These are phyloP conservation scores for Dinothrombium tinctorium DNA, from an alignment of 1,140 invertebrate genomes.

Conservation along the genomic window DNA sequence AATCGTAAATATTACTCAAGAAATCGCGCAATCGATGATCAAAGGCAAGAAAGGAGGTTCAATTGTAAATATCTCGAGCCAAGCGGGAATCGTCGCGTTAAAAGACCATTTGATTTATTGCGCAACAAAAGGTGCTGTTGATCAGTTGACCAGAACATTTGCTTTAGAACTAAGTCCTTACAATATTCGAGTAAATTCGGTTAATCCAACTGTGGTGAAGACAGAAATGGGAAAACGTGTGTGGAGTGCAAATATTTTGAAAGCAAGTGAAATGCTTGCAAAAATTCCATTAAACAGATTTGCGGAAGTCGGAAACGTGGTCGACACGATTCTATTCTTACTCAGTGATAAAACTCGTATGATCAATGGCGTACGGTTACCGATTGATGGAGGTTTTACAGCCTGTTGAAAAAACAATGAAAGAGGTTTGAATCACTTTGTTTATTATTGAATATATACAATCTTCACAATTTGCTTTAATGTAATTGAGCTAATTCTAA, in stretches of 20 bases:
- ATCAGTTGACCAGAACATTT: constrained; percentile 37
- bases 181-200: constrained; percentile 55
- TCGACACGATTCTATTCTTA: constrained; percentile 50
- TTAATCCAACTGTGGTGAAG: constrained; percentile 72
- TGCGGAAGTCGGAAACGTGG: constrained; percentile 56
- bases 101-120: constrained; percentile 49
- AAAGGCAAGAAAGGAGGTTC: constrained; percentile 34
- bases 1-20: constrained; percentile 54
- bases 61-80: constrained; percentile 74
- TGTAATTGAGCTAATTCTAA: no score
- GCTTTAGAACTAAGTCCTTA: constrained; percentile 58
- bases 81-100: constrained; percentile 37
- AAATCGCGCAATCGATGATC: constrained; percentile 43
- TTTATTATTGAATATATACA: no score
- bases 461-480: no score
- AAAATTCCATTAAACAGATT: constrained; percentile 50
- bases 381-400: constrained; percentile 54
- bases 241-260: constrained; percentile 49
- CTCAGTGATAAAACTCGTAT: constrained; percentile 52
- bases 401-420: no score
- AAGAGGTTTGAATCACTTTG: no score
- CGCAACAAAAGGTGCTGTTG: constrained; percentile 33
- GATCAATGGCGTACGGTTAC: constrained; percentile 47
- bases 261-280: constrained; percentile 37
- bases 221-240: constrained; percentile 59